Evolutionary conservation across 2,888 invertebrate species (phyloP).

Genomic region (Acanthococcus lagerstroemiae): DNA sequence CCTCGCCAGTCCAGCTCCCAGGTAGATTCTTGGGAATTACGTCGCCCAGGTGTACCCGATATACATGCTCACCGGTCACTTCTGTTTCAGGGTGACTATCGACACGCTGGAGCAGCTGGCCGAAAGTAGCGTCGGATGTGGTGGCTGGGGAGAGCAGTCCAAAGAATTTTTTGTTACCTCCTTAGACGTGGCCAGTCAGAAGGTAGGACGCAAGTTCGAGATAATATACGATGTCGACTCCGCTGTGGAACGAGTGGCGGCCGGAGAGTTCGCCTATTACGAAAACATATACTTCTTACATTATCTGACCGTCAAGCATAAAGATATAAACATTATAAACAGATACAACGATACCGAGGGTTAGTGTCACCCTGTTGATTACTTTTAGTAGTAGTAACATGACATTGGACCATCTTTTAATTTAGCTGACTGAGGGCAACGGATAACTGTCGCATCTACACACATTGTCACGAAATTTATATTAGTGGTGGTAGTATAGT

Average conservation of each 20-base stretch:
- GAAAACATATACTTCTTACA: constrained; percentile 64
- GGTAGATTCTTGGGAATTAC: constrained; percentile 43
- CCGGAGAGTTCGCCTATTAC: constrained; percentile 66
- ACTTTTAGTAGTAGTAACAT: too few relatives aligned
- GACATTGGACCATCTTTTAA: too few relatives aligned
- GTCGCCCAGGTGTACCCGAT: too few relatives aligned
- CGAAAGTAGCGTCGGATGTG: constrained; percentile 52
- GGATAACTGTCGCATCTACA: too few relatives aligned
- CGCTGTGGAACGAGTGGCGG: constrained; percentile 56
- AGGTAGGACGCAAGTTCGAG: constrained; percentile 58
- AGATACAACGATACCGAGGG: constrained; percentile 20
- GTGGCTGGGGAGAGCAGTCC: constrained; percentile 63
- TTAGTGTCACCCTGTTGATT: too few relatives aligned
- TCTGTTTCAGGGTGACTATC: constrained; percentile 64
- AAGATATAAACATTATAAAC: constrained; percentile 14
- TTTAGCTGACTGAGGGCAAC: too few relatives aligned
- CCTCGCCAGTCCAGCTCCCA: constrained; percentile 63
- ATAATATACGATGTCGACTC: constrained; percentile 44
- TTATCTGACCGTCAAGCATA: constrained; percentile 48
- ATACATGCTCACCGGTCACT: background rate
- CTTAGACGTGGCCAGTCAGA: constrained; percentile 54
- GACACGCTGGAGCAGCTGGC: constrained; percentile 62
- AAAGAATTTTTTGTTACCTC: constrained; percentile 60
- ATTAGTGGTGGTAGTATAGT: too few relatives aligned
- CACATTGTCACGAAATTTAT: too few relatives aligned